These are phyloP conservation scores for Drosophila arizonae DNA, from an alignment of 1,140 invertebrate genomes.

Conservation along the genomic window DNA sequence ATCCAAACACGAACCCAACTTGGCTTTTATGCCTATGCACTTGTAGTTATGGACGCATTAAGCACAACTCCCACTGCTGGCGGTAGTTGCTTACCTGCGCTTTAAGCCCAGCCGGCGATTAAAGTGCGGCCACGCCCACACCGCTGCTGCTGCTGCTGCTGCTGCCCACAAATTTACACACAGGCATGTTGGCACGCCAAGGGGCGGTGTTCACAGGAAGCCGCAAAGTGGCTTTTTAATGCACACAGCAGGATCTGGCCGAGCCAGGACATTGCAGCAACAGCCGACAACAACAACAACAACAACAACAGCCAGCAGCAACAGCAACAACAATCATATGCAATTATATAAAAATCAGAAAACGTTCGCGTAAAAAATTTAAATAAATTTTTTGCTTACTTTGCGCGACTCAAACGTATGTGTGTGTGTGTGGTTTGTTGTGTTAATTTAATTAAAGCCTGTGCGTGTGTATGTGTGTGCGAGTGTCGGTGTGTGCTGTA, in stretches of 20 bases:
- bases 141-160: conserved; percentile 18
- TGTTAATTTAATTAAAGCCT: conserved; percentile 75
- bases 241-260: conserved; percentile 63
- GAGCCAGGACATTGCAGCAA: conserved; percentile 15
- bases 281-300: not conserved
- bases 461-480: conserved; percentile 33
- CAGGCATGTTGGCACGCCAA: conserved; percentile 43
- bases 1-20: conserved; percentile 5
- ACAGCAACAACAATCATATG: conserved; percentile 38
- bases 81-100: conserved; percentile 14
- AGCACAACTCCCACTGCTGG: not conserved
- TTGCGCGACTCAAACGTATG: conserved; percentile 50
- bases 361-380: conserved; percentile 33
- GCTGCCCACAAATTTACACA: conserved; percentile 69
- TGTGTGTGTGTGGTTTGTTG: conserved; percentile 64
- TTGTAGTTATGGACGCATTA: conserved; percentile 56
- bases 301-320: conserved; percentile 21
- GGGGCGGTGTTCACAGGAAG: conserved; percentile 74
- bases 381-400: conserved; percentile 69
- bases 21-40: conserved; percentile 71
- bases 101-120: conserved; percentile 47
- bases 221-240: conserved; percentile 80
- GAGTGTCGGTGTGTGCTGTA: conserved; percentile 13
- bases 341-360: conserved; percentile 73
- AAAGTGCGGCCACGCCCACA: conserved; percentile 36